Evolutionary conservation across 2,888 invertebrate genomes (phyloP), one percentile per base, ranked within the genome.

Genomic region (Celastrina argiolus): DNA sequence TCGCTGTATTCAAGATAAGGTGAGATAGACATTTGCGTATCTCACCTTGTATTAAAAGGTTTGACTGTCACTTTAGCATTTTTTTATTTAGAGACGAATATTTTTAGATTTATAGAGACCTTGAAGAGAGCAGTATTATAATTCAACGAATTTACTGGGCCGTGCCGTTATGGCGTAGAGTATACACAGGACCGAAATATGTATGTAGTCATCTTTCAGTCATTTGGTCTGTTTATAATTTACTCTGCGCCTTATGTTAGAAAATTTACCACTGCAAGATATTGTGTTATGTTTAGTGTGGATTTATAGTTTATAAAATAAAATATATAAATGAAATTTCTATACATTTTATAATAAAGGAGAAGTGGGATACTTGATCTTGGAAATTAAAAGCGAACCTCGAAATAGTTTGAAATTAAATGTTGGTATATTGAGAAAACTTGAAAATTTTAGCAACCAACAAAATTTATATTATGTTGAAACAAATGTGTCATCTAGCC

Each of bases 261-360:
- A 61, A 36, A 61, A 12, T 4, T 61, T 39, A 22, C 39, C 61
- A 61, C 12, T 34, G 61, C 61, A 39, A 61, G 22, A 22, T 36
- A 22, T 31, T 58, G 31, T 58, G 39, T 61, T 39, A 58, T 16
- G 39, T 61, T 61, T 61, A 61, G 1, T 3, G 22, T 39, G 14
- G 5, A 39, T 61, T 22, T 39, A 61, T 39, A 61, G 61, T 39
- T 61, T 61, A 61, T 61, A 36, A 61, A 61, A 61, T 39, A 39
- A 39, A 39, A 39, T 14, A 18, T 61, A 39, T 14, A 18, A 39
- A 61, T 61, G 6, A 61, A 6, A 39, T 61, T 61, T 61, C 61
- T 61, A 39, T 61, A 61, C 12, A 39, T 39, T 61, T 61, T 39
- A 39, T 61, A 39, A 36, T 12, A 61, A 22, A 12, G 22, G 22